Evolutionary conservation across 2,797 vertebrate genomes (phyloP).

Genomic region (Crossoptilon crossoptilon): DNA sequence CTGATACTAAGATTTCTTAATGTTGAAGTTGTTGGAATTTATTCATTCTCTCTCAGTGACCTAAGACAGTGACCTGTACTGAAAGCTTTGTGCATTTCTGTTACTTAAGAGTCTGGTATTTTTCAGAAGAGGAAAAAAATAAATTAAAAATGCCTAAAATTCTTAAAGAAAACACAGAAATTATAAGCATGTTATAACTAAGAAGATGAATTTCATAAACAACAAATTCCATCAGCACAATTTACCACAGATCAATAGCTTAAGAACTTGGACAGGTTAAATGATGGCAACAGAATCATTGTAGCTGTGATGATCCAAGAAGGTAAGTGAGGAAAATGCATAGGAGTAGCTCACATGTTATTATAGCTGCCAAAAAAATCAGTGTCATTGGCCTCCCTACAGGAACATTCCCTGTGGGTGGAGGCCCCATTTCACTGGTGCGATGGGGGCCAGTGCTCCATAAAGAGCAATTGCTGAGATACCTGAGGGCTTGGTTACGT

Average conservation of each 20-base stretch:
- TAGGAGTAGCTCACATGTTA: background rate
- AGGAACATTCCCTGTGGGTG: accelerated
- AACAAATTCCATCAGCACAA: background rate
- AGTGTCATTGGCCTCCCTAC: background rate
- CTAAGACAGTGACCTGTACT: background rate
- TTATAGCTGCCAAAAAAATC: background rate
- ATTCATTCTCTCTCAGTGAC: background rate
- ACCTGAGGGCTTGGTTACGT: background rate
- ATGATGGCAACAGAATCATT: background rate
- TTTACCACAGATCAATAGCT: background rate
- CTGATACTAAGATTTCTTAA: background rate
- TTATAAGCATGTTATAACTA: background rate
- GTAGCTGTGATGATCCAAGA: background rate
- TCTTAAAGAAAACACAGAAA: background rate
- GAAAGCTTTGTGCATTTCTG: background rate
- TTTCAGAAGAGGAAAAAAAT: constrained; percentile 8
- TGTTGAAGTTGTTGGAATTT: background rate
- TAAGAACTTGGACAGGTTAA: constrained; percentile 27
- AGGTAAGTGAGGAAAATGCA: background rate
- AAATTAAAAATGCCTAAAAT: background rate
- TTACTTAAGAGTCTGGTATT: background rate
- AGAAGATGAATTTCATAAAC: constrained; percentile 17
- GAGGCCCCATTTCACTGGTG: background rate
- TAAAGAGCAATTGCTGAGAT: background rate
- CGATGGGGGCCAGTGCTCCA: background rate